Percentiles rank a stretch among this genome's conserved stretches.
Evolutionary conservation across 2,888 invertebrate species (phyloP).

Genomic region (Drosophila lutescens): DNA sequence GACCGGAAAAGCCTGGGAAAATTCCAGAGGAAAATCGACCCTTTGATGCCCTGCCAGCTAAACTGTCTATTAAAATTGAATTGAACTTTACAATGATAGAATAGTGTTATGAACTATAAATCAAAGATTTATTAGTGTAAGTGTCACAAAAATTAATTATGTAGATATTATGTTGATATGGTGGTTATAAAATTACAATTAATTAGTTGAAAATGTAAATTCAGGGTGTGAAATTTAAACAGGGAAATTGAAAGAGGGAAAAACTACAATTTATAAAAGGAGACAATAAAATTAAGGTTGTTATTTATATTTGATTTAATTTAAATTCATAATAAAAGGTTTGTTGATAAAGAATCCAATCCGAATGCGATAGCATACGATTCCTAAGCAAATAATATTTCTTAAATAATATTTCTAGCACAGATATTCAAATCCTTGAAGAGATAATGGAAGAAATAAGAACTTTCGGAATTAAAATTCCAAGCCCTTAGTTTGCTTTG

Average conservation of each 20-base stretch:
- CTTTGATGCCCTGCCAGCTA: conserved; percentile 19
- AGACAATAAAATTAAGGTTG: too few relatives aligned
- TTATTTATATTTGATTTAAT: too few relatives aligned
- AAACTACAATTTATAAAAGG: too few relatives aligned
- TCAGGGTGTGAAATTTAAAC: background rate
- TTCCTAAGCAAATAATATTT: too few relatives aligned
- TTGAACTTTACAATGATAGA: background rate
- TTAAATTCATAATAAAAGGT: too few relatives aligned
- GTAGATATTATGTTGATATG: background rate
- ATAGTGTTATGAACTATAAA: background rate
- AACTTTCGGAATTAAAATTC: background rate
- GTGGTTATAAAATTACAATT: background rate
- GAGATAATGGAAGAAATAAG: too few relatives aligned
- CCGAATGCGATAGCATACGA: too few relatives aligned
- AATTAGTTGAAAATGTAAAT: background rate
- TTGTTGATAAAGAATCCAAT: too few relatives aligned
- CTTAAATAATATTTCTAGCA: too few relatives aligned
- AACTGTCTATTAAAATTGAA: background rate
- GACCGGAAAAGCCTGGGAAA: conserved; percentile 22
- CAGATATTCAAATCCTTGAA: too few relatives aligned
- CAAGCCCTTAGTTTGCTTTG: background rate
- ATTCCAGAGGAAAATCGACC: conserved; percentile 1
- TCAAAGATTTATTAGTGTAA: background rate
- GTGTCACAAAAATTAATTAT: background rate
- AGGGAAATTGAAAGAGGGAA: too few relatives aligned